A percentile compares a stretch with the other conserved stretches of the same genome.
Evolutionary conservation across 2,113 vertebrate species (phyloP).

Genomic region (Tiliqua scincoides): DNA sequence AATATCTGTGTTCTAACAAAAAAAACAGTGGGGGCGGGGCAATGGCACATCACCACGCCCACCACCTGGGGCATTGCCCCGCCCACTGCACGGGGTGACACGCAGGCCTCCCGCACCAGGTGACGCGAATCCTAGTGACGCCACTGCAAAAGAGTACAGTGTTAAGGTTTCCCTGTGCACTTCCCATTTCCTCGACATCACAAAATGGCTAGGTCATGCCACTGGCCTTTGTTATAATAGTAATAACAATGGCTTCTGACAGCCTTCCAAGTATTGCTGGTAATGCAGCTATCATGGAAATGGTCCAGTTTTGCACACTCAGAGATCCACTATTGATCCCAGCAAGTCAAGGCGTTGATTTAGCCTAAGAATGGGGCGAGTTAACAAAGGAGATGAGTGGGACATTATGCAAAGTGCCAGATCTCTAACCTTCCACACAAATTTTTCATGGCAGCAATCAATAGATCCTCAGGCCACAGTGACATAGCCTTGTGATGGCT

Average conservation of each 20-base stretch:
- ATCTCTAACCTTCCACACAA: constrained; percentile 72
- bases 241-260: constrained; percentile 48
- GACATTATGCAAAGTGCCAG: constrained; percentile 71
- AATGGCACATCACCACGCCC: too few species aligned
- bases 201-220: constrained; percentile 39
- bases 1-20: too few species aligned
- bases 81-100: too few species aligned
- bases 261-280: background rate
- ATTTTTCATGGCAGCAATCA: constrained; percentile 79
- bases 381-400: constrained; percentile 60
- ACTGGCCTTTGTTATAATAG: constrained; percentile 42
- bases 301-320: constrained; percentile 34
- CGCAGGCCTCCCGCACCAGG: too few species aligned
- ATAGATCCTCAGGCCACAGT: constrained; percentile 81
- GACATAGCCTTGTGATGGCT: constrained; percentile 83
- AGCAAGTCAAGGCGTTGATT: background rate
- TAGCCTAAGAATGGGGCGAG: constrained; percentile 39
- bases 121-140: too few species aligned
- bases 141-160: background rate
- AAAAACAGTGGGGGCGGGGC: too few species aligned
- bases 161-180: constrained; percentile 15
- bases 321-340: background rate
- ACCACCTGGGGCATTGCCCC: too few species aligned
- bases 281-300: constrained; percentile 51
- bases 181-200: constrained; percentile 14